phyloP scores from a whole-genome alignment of 2,888 invertebrate species.

The Cosmorhoe ocellata region DNA sequence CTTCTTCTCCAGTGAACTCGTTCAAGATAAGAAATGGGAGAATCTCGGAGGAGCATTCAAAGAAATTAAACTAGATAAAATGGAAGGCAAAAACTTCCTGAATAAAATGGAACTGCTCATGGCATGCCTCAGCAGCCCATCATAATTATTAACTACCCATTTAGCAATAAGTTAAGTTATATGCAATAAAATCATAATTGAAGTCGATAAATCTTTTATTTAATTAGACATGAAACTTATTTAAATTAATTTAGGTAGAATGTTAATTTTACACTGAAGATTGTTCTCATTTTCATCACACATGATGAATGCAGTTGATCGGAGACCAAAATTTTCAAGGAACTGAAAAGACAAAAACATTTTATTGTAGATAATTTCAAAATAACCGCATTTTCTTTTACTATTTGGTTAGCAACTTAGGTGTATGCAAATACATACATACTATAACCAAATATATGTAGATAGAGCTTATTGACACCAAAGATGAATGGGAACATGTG shows the following conservation, averaged over 20 bases:
- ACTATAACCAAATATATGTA: too few relatives aligned
- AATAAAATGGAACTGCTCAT: slow-evolving; percentile 98
- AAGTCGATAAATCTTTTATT: slow-evolving; percentile 42
- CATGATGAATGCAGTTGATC: slow-evolving; percentile 59
- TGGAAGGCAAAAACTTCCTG: slow-evolving; percentile 97
- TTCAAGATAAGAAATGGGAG: slow-evolving; percentile 96
- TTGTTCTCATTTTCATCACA: slow-evolving; percentile 69
- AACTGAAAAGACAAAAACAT: slow-evolving; percentile 60
- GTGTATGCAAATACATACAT: too few relatives aligned
- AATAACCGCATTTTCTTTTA: too few relatives aligned
- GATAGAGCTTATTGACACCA: not conserved
- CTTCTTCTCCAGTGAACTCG: slow-evolving; percentile 92
- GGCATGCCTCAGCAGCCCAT: slow-evolving; percentile 92
- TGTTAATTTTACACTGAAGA: slow-evolving; percentile 80
- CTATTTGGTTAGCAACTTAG: too few relatives aligned
- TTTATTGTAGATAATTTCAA: too few relatives aligned
- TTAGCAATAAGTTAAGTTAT: slow-evolving; percentile 36
- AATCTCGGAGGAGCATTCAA: slow-evolving; percentile 96
- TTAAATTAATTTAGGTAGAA: slow-evolving; percentile 75
- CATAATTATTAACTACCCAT: slow-evolving; percentile 49
- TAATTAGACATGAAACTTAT: slow-evolving; percentile 73
- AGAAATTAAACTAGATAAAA: slow-evolving; percentile 94
- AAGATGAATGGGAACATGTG: not conserved
- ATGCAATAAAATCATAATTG: slow-evolving; percentile 28
- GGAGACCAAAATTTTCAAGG: slow-evolving; percentile 62